Evolutionary conservation across 2,888 invertebrate species (phyloP).

Genomic region (Helicoverpa assulta): DNA sequence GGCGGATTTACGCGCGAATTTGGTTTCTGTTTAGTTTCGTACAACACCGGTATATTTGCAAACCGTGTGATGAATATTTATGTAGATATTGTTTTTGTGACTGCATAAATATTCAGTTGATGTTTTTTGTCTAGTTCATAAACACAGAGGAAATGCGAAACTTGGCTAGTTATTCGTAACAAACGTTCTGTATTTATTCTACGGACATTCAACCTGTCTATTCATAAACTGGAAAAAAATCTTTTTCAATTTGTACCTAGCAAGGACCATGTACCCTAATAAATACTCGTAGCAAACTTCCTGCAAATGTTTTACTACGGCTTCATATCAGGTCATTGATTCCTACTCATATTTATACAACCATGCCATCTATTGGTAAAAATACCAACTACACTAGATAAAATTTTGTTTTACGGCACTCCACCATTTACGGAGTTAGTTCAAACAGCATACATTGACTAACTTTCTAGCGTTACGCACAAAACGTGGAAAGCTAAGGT

Average conservation of each 20-base stretch:
- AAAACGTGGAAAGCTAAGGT: slow-evolving; percentile 31
- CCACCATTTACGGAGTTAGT: slow-evolving; percentile 6
- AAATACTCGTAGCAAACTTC: too few species aligned
- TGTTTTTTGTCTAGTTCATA: background rate
- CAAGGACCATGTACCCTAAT: too few species aligned
- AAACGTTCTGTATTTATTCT: background rate
- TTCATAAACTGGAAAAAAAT: too few species aligned
- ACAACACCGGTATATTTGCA: slow-evolving; percentile 1
- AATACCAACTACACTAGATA: too few species aligned
- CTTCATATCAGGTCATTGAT: too few species aligned
- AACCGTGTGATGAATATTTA: slow-evolving; percentile 28
- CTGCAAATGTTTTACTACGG: too few species aligned
- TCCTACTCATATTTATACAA: too few species aligned
- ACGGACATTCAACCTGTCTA: too few species aligned
- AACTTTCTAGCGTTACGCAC: slow-evolving; percentile 46
- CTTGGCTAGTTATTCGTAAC: background rate
- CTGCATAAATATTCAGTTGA: slow-evolving; percentile 12
- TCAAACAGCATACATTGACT: slow-evolving; percentile 6
- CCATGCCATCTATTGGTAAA: too few species aligned
- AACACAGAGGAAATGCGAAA: background rate
- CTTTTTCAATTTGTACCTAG: too few species aligned
- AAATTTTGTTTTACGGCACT: background rate
- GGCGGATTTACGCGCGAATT: slow-evolving; percentile 7
- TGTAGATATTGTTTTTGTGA: background rate
- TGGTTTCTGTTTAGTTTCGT: slow-evolving; percentile 12